phyloP scores from a whole-genome alignment of 2,888 invertebrate species.

The Nomada hirtipes region DNA sequence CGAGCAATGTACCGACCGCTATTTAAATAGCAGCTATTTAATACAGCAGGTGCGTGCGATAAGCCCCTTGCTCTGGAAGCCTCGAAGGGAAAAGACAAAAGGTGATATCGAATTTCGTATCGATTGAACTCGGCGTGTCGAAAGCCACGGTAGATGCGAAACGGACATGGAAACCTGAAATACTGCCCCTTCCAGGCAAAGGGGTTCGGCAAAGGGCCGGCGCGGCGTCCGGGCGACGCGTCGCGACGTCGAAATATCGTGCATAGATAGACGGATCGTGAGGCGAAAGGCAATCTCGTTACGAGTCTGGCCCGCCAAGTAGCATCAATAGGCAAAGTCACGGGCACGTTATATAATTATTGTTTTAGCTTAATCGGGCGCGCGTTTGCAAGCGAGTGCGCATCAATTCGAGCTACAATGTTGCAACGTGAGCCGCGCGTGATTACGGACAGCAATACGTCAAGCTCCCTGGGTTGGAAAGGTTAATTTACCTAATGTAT shows the following conservation, averaged over 20 bases:
- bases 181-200: constrained; percentile 26
- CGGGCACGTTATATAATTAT: constrained; percentile 56
- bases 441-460: constrained; percentile 9
- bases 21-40: neutral
- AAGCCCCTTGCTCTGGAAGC: constrained; percentile 35
- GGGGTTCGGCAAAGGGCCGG: constrained; percentile 17
- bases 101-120: constrained; percentile 67
- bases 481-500: constrained; percentile 62
- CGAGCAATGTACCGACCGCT: too few relatives aligned
- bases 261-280: too few relatives aligned
- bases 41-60: neutral
- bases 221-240: neutral
- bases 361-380: constrained; percentile 23
- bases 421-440: constrained; percentile 40
- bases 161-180: constrained; percentile 51
- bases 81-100: constrained; percentile 53
- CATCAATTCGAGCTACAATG: constrained; percentile 66
- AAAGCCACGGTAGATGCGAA: constrained; percentile 29
- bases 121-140: constrained; percentile 37
- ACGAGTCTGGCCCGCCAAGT: constrained; percentile 12
- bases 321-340: constrained; percentile 17
- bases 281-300: constrained; percentile 19
- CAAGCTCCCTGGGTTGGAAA: constrained; percentile 33
- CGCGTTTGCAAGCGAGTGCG: constrained; percentile 31
- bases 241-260: constrained; percentile 24